Conservation (phyloP, 92 coral and sea anemone species). For the Porites lobata region DNA sequence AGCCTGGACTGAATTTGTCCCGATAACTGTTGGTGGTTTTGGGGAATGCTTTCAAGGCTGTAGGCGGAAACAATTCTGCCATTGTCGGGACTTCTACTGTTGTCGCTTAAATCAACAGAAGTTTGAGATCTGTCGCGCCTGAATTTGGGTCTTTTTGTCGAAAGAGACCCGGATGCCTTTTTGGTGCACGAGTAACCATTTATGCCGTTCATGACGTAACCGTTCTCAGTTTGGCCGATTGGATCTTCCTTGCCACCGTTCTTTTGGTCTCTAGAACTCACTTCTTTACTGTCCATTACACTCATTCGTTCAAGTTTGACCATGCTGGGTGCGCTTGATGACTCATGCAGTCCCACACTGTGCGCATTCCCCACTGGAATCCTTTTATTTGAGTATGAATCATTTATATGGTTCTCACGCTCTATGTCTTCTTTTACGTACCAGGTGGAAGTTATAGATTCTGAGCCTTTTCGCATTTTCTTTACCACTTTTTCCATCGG, state of each 20-base stretch:
- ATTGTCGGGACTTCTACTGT: constrained; percentile 25
- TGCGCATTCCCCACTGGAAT: constrained; percentile 10
- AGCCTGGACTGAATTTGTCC: constrained; percentile 39
- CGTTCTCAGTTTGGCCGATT: neutral
- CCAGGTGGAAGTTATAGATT: neutral
- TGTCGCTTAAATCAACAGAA: constrained; percentile 25
- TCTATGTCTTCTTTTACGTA: neutral
- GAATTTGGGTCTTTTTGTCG: neutral
- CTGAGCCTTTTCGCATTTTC: constrained; percentile 22
- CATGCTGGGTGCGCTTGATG: constrained; percentile 42
- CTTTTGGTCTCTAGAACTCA: constrained; percentile 1
- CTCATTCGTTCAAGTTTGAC: constrained; percentile 3
- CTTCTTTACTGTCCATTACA: neutral
- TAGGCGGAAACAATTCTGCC: constrained; percentile 15
- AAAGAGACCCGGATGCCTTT: neutral
- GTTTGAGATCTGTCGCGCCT: constrained; percentile 20
- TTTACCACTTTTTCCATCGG: constrained; percentile 23
- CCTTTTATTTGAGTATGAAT: constrained; percentile 33
- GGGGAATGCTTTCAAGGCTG: constrained; percentile 24
- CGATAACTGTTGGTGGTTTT: constrained; percentile 25
- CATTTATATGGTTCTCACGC: constrained; percentile 34
- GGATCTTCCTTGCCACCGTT: neutral
- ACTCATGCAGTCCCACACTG: constrained; percentile 42
- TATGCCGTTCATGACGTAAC: neutral
- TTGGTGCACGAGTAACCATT: neutral